A percentile compares a stretch with the other conserved stretches of the same genome.
Conservation (phyloP, 2,797 vertebrate species). For the Sciurus vulgaris region DNA sequence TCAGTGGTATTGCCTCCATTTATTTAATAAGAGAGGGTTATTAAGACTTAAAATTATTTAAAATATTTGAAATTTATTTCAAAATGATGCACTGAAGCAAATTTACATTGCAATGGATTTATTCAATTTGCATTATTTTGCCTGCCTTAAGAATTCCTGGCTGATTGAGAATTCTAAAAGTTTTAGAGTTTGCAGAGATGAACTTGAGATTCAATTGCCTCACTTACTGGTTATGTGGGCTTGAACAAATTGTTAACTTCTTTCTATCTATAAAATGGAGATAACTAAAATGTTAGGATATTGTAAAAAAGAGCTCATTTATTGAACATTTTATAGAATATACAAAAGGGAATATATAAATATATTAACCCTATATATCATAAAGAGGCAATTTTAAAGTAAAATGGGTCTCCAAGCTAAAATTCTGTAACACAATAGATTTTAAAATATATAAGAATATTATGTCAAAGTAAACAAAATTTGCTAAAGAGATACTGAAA, state of each 20-base stretch:
- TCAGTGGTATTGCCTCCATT: neutral
- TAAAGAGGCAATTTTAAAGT: neutral
- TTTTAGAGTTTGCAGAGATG: neutral
- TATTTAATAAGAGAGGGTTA: neutral
- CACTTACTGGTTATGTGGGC: too few species aligned
- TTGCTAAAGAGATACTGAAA: neutral
- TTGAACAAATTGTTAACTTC: neutral
- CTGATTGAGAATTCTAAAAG: neutral
- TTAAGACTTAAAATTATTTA: neutral
- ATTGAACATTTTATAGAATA: neutral
- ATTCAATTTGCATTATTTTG: neutral
- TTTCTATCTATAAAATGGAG: neutral
- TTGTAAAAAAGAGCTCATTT: constrained; percentile 7
- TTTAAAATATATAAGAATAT: neutral
- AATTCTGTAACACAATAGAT: neutral
- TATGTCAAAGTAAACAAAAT: neutral
- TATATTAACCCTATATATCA: neutral
- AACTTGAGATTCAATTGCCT: neutral
- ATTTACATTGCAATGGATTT: neutral
- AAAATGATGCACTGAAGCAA: neutral
- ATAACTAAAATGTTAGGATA: neutral
- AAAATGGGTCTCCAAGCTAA: neutral
- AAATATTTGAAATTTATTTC: neutral
- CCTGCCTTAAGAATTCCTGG: neutral
- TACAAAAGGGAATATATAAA: neutral